Base-by-base conservation (phyloP, 2,113 vertebrate species). In the Anolis carolinensis region DNA sequence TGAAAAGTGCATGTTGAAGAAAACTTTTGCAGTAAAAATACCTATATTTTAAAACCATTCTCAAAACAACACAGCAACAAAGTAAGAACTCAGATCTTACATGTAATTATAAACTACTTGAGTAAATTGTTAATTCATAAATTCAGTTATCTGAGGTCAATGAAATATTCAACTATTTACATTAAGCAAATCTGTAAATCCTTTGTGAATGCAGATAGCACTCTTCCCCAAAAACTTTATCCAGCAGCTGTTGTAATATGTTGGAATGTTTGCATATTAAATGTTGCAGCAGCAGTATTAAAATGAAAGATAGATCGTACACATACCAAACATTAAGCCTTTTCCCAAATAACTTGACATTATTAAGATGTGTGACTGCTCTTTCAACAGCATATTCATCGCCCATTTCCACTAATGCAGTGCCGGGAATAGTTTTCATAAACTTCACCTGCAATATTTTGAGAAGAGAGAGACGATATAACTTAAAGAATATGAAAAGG, bases 351-450 rank as follows among this genome's bases (percentile, higher is more conserved):
- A 99, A 95, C 91, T 99, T 98, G 94, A 99, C 98, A 76, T 98
- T 98, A 96, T 99, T 99, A 83, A 99, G 97, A 94, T 99, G 98
- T 71, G 98, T 99, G 91, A 99, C 98, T 48, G 98, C 98, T 95
- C 98, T 95, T 96, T 99, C 98, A 72, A 99, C 98, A 52, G 98
- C 98, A 10, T 99, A 99, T 84, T 99, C 98, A 87, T 99, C 98
- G 18, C 98, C 98, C 98, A 99, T 99, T 96, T 99, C 98, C 52
- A 99, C 98, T 91, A 99, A 90, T 7, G 98, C 98, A 0, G 98
- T 99, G 34, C 98, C 98, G 1, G 98, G 98, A 90, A 99, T 98
- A 32, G 98, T 99, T 96, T 99, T 99, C 98, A 99, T 99, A 89
- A 99, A 99, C 93, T 99, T 99, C 65, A 99, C 98, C 98, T 99